Evolutionary conservation across 2,888 invertebrate genomes (phyloP).

Genomic region (Drosophila phalerata): DNA sequence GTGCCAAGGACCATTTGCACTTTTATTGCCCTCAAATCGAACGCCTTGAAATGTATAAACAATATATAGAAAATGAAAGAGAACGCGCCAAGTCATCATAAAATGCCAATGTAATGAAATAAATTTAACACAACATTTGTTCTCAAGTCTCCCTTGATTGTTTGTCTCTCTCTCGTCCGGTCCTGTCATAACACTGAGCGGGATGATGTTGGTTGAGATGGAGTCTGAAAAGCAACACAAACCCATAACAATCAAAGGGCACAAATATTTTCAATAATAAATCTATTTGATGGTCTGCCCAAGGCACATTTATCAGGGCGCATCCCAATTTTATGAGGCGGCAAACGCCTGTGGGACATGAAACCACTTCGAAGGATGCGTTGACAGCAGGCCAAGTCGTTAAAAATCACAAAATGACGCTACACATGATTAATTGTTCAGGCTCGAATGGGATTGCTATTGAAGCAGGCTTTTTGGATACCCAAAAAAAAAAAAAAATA

Average conservation of each 20-base stretch:
- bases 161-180: constrained; percentile 6
- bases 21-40: constrained; percentile 68
- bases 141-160: constrained; percentile 19
- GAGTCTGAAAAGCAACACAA: constrained; percentile 6
- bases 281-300: constrained; percentile 77
- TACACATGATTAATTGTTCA: constrained; percentile 80
- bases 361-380: constrained; percentile 51
- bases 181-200: constrained; percentile 60
- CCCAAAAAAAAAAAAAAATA: background rate
- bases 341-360: constrained; percentile 51
- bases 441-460: constrained; percentile 8
- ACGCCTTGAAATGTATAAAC: constrained; percentile 60
- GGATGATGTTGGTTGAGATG: background rate
- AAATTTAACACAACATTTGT: constrained; percentile 77
- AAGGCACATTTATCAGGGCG: constrained; percentile 63
- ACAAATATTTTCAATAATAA: constrained; percentile 82
- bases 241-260: constrained; percentile 70
- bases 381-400: constrained; percentile 78
- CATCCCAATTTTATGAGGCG: constrained; percentile 60
- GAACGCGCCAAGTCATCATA: constrained; percentile 69
- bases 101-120: constrained; percentile 75
- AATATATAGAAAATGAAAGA: constrained; percentile 53
- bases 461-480: constrained; percentile 7
- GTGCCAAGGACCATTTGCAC: constrained; percentile 66
- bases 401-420: constrained; percentile 80